phyloP scores from a whole-genome alignment of 2,888 invertebrate species.

The Vesta saturnalis region DNA sequence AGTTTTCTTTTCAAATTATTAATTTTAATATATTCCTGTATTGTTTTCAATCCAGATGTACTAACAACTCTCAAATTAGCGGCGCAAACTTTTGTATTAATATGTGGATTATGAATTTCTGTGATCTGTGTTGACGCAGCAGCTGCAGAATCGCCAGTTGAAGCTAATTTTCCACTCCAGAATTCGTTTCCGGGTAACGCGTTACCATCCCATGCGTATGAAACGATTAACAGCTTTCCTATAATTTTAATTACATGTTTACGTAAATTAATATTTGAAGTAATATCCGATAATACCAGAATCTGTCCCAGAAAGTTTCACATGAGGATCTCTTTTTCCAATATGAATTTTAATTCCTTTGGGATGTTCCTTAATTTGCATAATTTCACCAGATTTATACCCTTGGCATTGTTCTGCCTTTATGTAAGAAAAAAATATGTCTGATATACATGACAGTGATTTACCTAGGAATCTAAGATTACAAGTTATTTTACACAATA shows the following conservation, averaged over 20 bases:
- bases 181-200: constrained; percentile 79
- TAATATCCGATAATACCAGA: constrained; percentile 25
- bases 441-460: constrained; percentile 41
- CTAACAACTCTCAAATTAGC: constrained; percentile 66
- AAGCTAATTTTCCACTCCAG: constrained; percentile 68
- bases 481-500: not conserved
- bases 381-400: constrained; percentile 32
- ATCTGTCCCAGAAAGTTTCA: constrained; percentile 50
- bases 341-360: constrained; percentile 49
- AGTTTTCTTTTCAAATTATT: not conserved
- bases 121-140: constrained; percentile 70
- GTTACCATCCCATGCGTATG: constrained; percentile 79
- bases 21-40: not conserved
- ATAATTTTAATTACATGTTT: constrained; percentile 26
- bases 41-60: constrained; percentile 41
- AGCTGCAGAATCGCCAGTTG: constrained; percentile 71
- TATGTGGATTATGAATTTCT: constrained; percentile 70
- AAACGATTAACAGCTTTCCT: constrained; percentile 67
- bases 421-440: constrained; percentile 48
- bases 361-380: constrained; percentile 39
- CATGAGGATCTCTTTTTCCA: constrained; percentile 56
- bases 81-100: constrained; percentile 65
- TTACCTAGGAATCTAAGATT: constrained; percentile 38
- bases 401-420: constrained; percentile 35
- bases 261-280: not conserved